These are phyloP conservation scores for Pan troglodytes DNA, from an alignment of 2,113 vertebrate species.

Conservation along the genomic window DNA sequence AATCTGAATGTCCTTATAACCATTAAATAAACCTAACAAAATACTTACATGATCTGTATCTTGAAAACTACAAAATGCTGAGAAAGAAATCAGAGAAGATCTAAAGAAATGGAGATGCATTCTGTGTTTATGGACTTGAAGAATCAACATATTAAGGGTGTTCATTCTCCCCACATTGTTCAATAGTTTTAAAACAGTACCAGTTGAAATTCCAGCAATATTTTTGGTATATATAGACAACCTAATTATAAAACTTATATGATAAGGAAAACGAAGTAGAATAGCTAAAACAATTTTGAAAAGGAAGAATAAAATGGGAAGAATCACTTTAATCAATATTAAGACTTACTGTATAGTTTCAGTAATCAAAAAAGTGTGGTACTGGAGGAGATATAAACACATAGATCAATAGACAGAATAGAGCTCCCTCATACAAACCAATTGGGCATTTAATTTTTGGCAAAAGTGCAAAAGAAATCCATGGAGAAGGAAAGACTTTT, in stretches of 20 bases:
- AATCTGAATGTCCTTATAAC: not conserved
- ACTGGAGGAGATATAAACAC: not conserved
- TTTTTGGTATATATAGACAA: slow-evolving; percentile 13
- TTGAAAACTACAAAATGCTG: not conserved
- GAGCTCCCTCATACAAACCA: not conserved
- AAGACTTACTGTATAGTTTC: not conserved
- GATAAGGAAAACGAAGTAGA: not conserved
- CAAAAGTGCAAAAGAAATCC: not conserved
- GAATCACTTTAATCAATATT: not conserved
- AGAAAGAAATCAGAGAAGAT: not conserved
- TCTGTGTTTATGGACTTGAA: not conserved
- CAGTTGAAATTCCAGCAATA: not conserved
- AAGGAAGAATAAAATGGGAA: not conserved
- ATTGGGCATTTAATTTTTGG: not conserved
- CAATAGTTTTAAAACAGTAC: not conserved
- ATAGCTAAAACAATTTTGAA: not conserved
- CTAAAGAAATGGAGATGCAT: not conserved
- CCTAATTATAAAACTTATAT: not conserved
- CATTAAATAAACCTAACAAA: not conserved
- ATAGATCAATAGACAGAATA: not conserved
- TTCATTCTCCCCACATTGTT: not conserved
- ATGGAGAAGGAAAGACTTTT: not conserved
- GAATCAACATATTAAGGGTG: not conserved
- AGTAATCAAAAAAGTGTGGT: not conserved
- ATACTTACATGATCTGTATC: not conserved